Percentiles rank a stretch among this genome's conserved stretches.
Evolutionary conservation across 2,113 vertebrate genomes (phyloP).

Genomic region (Cyphomyrus discorhynchus): DNA sequence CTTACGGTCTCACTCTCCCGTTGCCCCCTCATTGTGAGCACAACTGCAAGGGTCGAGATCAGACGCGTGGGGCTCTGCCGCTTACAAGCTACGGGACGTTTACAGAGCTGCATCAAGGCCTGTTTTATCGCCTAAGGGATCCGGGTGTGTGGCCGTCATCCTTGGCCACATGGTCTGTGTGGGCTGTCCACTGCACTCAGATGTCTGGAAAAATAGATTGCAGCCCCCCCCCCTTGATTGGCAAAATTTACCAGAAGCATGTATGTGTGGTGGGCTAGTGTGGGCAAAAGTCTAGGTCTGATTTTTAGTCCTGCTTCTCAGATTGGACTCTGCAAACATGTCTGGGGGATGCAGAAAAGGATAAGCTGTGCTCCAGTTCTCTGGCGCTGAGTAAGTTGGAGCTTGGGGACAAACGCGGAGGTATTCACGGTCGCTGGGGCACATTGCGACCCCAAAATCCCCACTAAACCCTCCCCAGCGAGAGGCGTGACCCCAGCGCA

Average conservation of each 20-base stretch:
- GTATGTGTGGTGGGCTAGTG: background rate
- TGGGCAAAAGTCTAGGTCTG: background rate
- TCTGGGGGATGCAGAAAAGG: background rate
- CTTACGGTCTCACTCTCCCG: background rate
- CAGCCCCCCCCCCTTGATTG: background rate
- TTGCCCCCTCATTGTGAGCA: background rate
- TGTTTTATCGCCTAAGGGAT: background rate
- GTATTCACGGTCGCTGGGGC: background rate
- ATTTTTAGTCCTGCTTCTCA: background rate
- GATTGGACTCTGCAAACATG: background rate
- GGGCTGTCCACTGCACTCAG: background rate
- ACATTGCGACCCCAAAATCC: conserved; percentile 30
- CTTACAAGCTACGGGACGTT: background rate
- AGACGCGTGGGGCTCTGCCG: background rate
- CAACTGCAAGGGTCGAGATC: background rate
- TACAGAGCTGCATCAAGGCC: background rate
- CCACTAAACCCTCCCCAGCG: conserved; percentile 55
- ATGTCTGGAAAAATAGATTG: background rate
- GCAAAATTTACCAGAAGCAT: background rate
- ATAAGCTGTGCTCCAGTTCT: background rate
- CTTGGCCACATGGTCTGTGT: background rate
- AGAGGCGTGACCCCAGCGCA: conserved; percentile 51
- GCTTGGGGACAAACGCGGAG: background rate
- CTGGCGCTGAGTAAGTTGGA: background rate
- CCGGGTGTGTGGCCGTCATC: background rate